Conservation (phyloP, 2,797 vertebrate species). For the Ptychadena robeensis region DNA sequence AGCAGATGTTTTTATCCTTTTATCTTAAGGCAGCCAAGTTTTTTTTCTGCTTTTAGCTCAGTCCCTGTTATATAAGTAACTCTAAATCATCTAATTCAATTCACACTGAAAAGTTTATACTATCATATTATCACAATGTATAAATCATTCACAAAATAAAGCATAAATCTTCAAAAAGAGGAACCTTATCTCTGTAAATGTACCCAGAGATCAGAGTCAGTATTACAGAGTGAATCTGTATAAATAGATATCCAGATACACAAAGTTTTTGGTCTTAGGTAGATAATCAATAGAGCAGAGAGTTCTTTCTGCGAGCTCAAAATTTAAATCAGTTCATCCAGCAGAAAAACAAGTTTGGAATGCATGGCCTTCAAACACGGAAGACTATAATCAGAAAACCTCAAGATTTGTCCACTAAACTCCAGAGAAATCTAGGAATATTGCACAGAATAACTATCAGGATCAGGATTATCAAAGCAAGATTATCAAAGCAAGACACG, state of each 20-base stretch:
- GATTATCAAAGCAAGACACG: not conserved
- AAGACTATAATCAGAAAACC: not conserved
- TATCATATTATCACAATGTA: conserved; percentile 20
- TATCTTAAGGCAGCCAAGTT: not conserved
- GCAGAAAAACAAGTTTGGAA: not conserved
- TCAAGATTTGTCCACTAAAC: not conserved
- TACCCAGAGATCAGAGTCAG: not conserved
- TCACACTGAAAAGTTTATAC: conserved; percentile 50
- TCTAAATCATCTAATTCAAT: conserved; percentile 45
- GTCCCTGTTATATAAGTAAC: conserved; percentile 6
- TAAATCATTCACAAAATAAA: conserved; percentile 37
- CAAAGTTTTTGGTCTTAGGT: not conserved
- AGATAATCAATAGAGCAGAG: not conserved
- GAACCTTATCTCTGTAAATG: conserved; percentile 37
- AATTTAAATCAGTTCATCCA: not conserved
- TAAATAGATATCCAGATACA: conserved; percentile 11
- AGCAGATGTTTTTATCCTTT: not conserved
- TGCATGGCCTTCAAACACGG: no score
- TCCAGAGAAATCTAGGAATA: not conserved
- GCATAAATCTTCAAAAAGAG: conserved; percentile 52
- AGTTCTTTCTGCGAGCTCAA: not conserved
- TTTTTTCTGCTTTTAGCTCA: not conserved
- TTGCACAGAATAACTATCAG: not conserved
- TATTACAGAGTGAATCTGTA: not conserved
- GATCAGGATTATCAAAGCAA: not conserved